Base-by-base conservation (phyloP, 2,797 vertebrate species). In the Neosilurus mollespiculum region DNA sequence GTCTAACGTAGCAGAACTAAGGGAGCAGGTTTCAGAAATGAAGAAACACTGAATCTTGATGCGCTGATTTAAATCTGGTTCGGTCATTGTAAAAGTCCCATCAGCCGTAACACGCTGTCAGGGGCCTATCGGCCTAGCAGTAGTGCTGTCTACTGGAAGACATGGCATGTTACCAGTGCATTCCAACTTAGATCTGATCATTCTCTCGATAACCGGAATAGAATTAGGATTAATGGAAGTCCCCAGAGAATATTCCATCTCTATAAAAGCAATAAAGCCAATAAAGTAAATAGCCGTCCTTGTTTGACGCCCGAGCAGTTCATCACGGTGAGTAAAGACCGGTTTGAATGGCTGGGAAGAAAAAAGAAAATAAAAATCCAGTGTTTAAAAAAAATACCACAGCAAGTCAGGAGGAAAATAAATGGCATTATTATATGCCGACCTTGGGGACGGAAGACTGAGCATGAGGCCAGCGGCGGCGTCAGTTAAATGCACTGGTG, bases 331-430 rank as follows among this genome's bases (percentile, higher is more conserved):
- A 62, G 51, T 65, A 56, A 80, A 65, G 62, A 66, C 30, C 61
- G 49, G 61, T 67, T 53, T 8, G 37, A 62, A 49, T 56, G 56
- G 30, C 69, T 26, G 59, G 12, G 18, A 59, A 76, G 9, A 7
- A 22, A 22, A 22, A 20, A 20, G 18, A 72, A 72, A 70, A 15
- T 24, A 9, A 72, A 4, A 20, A 18, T 12, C 9, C 24, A 76
- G 26, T 1, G 20, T 58, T 75, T 37, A n/a, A n/a, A 84, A 73
- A 64, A 69, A 80, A 66, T 37, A 64, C 16, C 70, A 75, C 78
- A 75, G 78, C 10, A 34, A 77, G 49, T 66, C 77, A 84, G 61
- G 78, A 56, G 61, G 53, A 80, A 80, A 84, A 71, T 49, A 71
- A 84, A 80, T 12, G 7, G 61, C 69, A 37, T 80, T 67, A 80